phyloP scores from a whole-genome alignment of 1,140 invertebrate genomes.

The Lordiphosa mommai region DNA sequence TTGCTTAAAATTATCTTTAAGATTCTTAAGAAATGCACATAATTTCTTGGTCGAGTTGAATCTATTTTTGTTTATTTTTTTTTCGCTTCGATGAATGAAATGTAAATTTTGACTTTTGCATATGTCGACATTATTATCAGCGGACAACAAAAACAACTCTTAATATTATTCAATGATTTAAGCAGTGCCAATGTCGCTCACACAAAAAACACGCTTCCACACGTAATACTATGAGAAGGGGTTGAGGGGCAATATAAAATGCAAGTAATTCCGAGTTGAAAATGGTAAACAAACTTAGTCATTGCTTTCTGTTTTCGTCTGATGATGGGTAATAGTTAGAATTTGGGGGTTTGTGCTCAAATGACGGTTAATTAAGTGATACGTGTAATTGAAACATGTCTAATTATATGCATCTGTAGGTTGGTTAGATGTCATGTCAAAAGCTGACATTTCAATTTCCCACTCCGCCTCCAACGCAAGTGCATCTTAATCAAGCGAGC shows the following conservation, averaged over 20 bases:
- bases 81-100: not conserved
- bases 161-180: not conserved
- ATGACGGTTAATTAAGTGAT: conserved; percentile 35
- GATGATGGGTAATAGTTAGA: not conserved
- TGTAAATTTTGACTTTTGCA: conserved; percentile 14
- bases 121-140: no score
- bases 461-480: not conserved
- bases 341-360: no score
- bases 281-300: not conserved
- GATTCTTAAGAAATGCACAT: no score
- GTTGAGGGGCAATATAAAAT: no score
- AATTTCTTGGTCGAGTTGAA: no score
- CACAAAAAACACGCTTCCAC: no score
- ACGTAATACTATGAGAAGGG: not conserved
- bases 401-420: conserved; percentile 17
- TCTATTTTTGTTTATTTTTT: no score
- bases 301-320: conserved; percentile 1
- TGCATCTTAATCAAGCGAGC: not conserved
- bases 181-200: not conserved
- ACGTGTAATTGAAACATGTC: conserved; percentile 22
- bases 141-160: conserved; percentile 12
- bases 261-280: no score
- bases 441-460: conserved; percentile 10
- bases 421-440: conserved; percentile 15
- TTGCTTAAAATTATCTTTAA: no score